phyloP scores from a whole-genome alignment of 2,797 vertebrate genomes.

The Allobates femoralis region DNA sequence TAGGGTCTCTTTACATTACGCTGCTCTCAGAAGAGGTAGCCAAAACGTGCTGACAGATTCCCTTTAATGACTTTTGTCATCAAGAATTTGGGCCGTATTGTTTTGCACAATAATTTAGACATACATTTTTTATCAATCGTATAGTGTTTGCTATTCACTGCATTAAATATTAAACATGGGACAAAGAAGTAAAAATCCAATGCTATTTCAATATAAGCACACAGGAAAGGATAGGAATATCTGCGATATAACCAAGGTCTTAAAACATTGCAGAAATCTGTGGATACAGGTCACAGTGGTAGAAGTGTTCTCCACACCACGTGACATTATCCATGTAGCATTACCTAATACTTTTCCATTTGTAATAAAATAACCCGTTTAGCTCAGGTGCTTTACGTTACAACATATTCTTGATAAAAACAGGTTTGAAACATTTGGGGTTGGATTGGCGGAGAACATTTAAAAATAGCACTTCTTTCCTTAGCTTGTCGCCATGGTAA shows the following conservation, averaged over 20 bases:
- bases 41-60: no score
- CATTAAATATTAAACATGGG: neutral
- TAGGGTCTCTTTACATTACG: no score
- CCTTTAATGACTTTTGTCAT: no score
- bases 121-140: neutral
- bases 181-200: neutral
- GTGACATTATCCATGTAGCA: slow-evolving; percentile 1
- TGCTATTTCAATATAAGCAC: neutral
- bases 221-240: neutral
- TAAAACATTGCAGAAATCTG: neutral
- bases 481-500: slow-evolving; percentile 60
- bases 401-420: slow-evolving; percentile 47
- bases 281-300: neutral
- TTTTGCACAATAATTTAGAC: neutral
- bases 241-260: neutral
- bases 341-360: slow-evolving; percentile 2
- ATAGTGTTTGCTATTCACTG: neutral
- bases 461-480: slow-evolving; percentile 64
- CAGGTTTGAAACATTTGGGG: slow-evolving; percentile 53
- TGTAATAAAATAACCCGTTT: slow-evolving; percentile 38
- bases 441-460: slow-evolving; percentile 60
- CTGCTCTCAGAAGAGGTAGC: no score
- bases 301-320: slow-evolving; percentile 6
- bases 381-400: slow-evolving; percentile 50
- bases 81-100: no score